Base-by-base conservation (phyloP, 2,888 invertebrate species). In the Nebria brevicollis region DNA sequence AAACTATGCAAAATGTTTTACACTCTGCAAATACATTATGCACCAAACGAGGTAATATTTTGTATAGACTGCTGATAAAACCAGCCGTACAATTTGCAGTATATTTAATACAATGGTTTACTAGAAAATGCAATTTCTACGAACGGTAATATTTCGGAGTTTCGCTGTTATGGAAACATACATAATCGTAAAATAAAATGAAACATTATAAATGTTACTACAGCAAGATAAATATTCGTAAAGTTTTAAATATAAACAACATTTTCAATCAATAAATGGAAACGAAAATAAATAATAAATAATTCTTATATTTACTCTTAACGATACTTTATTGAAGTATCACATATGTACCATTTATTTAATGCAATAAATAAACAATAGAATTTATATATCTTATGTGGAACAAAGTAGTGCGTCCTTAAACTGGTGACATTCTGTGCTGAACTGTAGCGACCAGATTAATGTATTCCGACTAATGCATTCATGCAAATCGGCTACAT, bases 391-490 rank as follows among this genome's bases (percentile, higher is more conserved):
- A 20, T 13, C 54, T 8, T 54, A 11, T 54, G 54, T 54, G 54
- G 13, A 54, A 54, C 54, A 54, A 8, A 0, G 54, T 54, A 54
- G 2, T 34, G 8, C 54, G 54, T 7, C 54, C 54, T 20, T 7
- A 54, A 54, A 54, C 54, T 5, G 54, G 54, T 13, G 54, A 54
- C 54, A 54, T 54, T 54, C 54, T 8, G 13, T 8, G 54, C 13
- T 54, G 7, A 13, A 7, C 2, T 54, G 6, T 54, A 54, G 11
- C 54, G 54, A 54, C 6, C 70, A 20, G 34, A 70, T 70, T 70
- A 70, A 70, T 70, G 20, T 70, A 70, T 70, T 70, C 20, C 70
- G 34, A 70, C 70, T 70, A 20, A 70, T 70, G 70, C 34, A 70
- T 34, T 70, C 11, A 70, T 70, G 70, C 34, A 70, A 70, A 70